Conservation (phyloP, 2,113 vertebrate species). For the Colistium nudipinnis region DNA sequence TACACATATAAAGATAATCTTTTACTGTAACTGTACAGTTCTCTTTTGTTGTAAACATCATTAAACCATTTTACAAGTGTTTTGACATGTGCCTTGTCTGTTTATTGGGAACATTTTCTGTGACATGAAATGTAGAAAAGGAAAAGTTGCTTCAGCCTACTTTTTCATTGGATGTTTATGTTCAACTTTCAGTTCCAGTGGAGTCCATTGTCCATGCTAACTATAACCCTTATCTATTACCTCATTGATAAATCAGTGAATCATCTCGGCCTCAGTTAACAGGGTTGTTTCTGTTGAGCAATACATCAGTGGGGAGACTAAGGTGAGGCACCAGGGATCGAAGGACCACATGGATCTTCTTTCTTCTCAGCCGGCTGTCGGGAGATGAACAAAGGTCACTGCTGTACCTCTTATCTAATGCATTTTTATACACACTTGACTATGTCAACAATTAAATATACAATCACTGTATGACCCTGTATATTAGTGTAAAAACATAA, state of each 20-base stretch:
- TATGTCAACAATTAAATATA: too few relatives aligned
- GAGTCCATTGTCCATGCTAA: neutral
- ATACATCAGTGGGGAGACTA: constrained; percentile 64
- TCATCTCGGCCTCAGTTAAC: neutral
- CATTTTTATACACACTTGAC: too few relatives aligned
- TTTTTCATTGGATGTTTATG: too few relatives aligned
- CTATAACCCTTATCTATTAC: neutral
- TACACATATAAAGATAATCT: constrained; percentile 92
- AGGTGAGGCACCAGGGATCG: constrained; percentile 77
- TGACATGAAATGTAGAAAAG: neutral
- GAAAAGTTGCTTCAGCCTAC: too few relatives aligned
- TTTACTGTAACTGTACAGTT: constrained; percentile 99
- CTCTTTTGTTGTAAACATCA: constrained; percentile 99
- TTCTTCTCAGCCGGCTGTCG: constrained; percentile 8
- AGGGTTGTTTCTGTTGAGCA: neutral
- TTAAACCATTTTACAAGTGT: constrained; percentile 99
- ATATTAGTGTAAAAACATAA: too few relatives aligned
- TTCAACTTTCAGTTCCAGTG: too few relatives aligned
- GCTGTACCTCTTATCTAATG: too few relatives aligned
- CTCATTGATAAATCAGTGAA: neutral
- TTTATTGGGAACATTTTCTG: constrained; percentile 41
- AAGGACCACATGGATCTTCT: constrained; percentile 63
- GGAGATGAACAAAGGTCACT: neutral
- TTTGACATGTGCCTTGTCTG: constrained; percentile 84
- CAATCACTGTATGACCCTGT: too few relatives aligned